phyloP scores from a whole-genome alignment of 2,888 invertebrate genomes.

The Timema cristinae region DNA sequence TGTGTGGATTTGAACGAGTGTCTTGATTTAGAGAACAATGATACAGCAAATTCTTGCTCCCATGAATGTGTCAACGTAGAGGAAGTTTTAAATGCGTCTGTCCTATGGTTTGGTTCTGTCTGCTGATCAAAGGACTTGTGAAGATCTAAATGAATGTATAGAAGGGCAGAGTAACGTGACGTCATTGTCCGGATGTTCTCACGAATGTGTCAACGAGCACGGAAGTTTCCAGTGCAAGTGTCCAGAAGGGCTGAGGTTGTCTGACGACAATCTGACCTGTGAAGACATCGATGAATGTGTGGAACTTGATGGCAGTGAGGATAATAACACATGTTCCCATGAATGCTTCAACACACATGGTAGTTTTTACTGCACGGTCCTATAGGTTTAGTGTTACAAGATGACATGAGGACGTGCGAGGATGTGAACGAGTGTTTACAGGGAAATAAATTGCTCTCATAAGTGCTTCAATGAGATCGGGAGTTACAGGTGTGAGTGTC shows the following conservation, averaged over 20 bases:
- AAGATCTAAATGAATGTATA: constrained; percentile 28
- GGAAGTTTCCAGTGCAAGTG: constrained; percentile 29
- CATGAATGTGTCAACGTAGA: constrained; percentile 48
- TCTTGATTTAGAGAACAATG: constrained; percentile 16
- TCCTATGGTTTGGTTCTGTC: constrained; percentile 45
- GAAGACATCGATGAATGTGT: constrained; percentile 44
- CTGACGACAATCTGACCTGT: constrained; percentile 23
- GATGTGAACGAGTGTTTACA: constrained; percentile 51
- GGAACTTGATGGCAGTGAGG: constrained; percentile 35
- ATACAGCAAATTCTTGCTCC: constrained; percentile 41
- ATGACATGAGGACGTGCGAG: constrained; percentile 41
- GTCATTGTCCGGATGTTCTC: constrained; percentile 33
- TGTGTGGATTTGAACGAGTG: constrained; percentile 37
- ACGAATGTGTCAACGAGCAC: constrained; percentile 27
- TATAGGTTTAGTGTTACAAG: constrained; percentile 44
- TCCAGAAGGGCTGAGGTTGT: constrained; percentile 24
- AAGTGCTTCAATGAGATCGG: constrained; percentile 38
- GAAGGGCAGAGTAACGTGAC: constrained; percentile 24
- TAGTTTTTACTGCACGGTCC: constrained; percentile 49
- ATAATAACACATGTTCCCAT: constrained; percentile 40
- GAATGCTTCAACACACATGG: constrained; percentile 51
- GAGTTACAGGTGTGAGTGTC: constrained; percentile 52
- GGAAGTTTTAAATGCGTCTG: constrained; percentile 51
- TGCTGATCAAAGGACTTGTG: constrained; percentile 30
- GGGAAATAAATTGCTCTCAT: constrained; percentile 40